phyloP scores from a whole-genome alignment of 2,888 invertebrate genomes.

The Monoplex corrugatus region DNA sequence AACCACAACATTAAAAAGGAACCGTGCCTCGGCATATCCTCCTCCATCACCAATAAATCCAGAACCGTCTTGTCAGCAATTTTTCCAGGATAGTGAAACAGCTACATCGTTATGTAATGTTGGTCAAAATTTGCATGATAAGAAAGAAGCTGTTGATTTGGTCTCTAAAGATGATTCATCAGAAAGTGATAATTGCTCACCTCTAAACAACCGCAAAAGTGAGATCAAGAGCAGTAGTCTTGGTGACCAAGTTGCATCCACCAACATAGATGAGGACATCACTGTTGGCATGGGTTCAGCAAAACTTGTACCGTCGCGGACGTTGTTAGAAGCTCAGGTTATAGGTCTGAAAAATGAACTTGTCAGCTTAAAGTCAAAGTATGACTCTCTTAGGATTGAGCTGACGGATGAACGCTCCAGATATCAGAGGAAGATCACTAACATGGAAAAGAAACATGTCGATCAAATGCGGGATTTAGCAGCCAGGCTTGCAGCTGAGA shows the following conservation, averaged over 20 bases:
- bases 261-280: not conserved
- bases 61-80: not conserved
- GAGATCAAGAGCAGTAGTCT: not conserved
- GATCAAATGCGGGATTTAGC: conserved; percentile 64
- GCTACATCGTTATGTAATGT: not conserved
- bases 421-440: conserved; percentile 70
- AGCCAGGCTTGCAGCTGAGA: conserved; percentile 68
- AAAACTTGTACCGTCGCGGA: not conserved
- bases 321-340: conserved; percentile 52
- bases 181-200: not conserved
- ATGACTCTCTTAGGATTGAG: conserved; percentile 61
- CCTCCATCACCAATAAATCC: not conserved
- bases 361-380: conserved; percentile 50
- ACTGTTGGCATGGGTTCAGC: not conserved
- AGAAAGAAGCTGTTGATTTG: not conserved
- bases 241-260: not conserved
- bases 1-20: conserved; percentile 42
- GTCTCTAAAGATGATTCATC: not conserved
- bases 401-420: conserved; percentile 62
- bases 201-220: not conserved
- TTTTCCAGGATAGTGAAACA: not conserved
- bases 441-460: conserved; percentile 64
- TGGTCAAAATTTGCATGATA: not conserved
- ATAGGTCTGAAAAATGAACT: conserved; percentile 60
- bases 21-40: not conserved